These are phyloP conservation scores for Montipora capricornis DNA, from an alignment of 64 coral and sea anemone species.

Conservation along the genomic window DNA sequence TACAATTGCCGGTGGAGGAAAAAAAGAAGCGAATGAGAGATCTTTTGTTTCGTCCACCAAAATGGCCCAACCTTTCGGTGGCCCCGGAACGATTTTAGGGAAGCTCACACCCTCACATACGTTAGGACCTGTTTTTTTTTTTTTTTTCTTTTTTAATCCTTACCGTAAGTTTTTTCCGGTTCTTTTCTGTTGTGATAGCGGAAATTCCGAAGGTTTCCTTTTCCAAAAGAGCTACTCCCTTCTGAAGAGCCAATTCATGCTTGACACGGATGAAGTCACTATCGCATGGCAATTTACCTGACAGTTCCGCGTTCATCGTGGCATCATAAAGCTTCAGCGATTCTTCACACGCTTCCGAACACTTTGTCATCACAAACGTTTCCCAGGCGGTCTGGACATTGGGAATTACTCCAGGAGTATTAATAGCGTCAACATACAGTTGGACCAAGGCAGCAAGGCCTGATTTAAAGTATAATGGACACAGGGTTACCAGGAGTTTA, in stretches of 20 bases:
- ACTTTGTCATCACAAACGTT: conserved; percentile 69
- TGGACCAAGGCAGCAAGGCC: conserved; percentile 68
- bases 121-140: too few relatives aligned
- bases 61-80: too few relatives aligned
- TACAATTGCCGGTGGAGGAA: too few relatives aligned
- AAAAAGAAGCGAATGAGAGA: too few relatives aligned
- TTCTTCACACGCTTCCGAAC: conserved; percentile 36
- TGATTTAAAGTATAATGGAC: not conserved
- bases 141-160: not conserved
- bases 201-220: conserved; percentile 57
- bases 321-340: conserved; percentile 45
- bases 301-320: conserved; percentile 44
- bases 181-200: conserved; percentile 52
- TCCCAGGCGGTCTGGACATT: conserved; percentile 83
- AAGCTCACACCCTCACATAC: too few relatives aligned
- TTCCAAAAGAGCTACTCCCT: conserved; percentile 25
- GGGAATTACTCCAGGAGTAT: conserved; percentile 82
- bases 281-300: conserved; percentile 53
- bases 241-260: conserved; percentile 56
- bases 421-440: conserved; percentile 74
- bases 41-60: too few relatives aligned
- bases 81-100: too few relatives aligned
- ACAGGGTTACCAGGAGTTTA: not conserved
- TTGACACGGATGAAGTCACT: conserved; percentile 57
- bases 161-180: conserved; percentile 68